A percentile compares a stretch with the other conserved stretches of the same genome.
phyloP scores from a whole-genome alignment of 1,140 invertebrate species.

The Dinoponera quadriceps region DNA sequence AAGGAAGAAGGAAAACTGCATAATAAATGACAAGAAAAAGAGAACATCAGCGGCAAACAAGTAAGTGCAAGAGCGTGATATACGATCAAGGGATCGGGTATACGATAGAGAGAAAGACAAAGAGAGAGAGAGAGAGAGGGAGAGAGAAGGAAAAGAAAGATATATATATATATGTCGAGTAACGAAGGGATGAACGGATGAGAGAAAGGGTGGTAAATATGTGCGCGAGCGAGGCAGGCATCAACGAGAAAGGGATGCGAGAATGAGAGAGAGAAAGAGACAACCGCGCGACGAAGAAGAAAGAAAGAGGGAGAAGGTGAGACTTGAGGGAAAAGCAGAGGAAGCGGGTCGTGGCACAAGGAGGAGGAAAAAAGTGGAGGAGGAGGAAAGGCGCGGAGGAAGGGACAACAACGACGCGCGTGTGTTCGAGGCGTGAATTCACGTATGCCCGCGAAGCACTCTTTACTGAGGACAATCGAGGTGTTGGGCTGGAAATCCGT shows the following conservation, averaged over 20 bases:
- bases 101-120: neutral
- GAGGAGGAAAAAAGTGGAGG: constrained; percentile 8
- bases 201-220: constrained; percentile 25
- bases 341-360: constrained; percentile 19
- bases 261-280: constrained; percentile 9
- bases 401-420: constrained; percentile 60
- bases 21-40: neutral
- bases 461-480: constrained; percentile 84
- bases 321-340: neutral
- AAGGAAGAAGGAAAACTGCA: neutral
- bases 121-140: constrained; percentile 35
- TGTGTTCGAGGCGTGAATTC: constrained; percentile 81
- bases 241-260: constrained; percentile 17
- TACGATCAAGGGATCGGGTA: constrained; percentile 10
- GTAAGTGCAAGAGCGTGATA: neutral
- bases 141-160: neutral
- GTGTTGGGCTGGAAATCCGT: constrained; percentile 86
- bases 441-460: constrained; percentile 82
- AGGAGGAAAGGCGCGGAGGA: constrained; percentile 23
- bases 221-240: neutral
- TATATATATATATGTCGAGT: neutral
- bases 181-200: constrained; percentile 33
- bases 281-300: neutral
- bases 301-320: constrained; percentile 1
- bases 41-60: neutral